Evolutionary conservation across 2,797 vertebrate genomes (phyloP).

Genomic region (Rhabdophis nuchalis): DNA sequence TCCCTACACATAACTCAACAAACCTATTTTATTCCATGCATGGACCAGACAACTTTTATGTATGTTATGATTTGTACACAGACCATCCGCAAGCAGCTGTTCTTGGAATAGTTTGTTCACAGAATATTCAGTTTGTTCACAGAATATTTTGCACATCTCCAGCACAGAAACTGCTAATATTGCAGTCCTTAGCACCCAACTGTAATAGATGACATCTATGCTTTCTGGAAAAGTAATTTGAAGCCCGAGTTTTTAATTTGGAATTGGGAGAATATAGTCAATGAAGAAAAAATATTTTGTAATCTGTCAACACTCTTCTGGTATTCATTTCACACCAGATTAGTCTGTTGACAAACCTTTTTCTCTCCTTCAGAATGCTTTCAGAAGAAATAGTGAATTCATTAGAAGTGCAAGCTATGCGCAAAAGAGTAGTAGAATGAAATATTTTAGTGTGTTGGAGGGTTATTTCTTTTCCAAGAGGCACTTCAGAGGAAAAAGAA

Average conservation of each 20-base stretch:
- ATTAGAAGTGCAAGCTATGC: neutral
- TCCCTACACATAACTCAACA: neutral
- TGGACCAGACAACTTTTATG: neutral
- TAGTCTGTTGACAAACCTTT: slow-evolving; percentile 9
- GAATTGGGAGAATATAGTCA: neutral
- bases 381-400: slow-evolving; percentile 5
- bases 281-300: slow-evolving; percentile 7
- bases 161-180: neutral
- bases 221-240: neutral
- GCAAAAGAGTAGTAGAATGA: neutral
- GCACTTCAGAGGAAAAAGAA: neutral
- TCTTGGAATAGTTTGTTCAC: neutral
- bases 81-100: neutral
- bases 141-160: neutral
- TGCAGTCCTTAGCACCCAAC: neutral
- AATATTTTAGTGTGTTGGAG: neutral
- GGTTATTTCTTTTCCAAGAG: neutral
- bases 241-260: neutral
- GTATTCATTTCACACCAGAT: neutral
- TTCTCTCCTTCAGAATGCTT: slow-evolving; percentile 3
- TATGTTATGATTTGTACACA: neutral
- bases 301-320: neutral
- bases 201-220: neutral
- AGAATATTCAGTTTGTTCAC: neutral
- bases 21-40: neutral